These are phyloP conservation scores for Drosophila mulleri DNA, from an alignment of 2,888 invertebrate genomes.

Conservation along the genomic window DNA sequence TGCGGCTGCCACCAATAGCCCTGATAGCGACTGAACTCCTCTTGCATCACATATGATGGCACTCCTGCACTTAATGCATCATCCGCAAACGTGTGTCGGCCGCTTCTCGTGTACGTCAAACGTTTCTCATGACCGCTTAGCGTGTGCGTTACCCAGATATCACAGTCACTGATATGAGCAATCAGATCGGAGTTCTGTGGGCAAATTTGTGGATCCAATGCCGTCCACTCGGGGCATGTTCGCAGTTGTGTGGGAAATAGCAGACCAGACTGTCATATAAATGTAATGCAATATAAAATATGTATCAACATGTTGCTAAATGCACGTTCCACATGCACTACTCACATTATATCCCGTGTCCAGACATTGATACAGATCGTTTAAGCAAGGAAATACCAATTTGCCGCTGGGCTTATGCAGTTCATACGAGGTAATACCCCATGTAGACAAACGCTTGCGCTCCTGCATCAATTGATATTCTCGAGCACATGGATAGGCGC, in stretches of 20 bases:
- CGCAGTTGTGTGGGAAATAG: slow-evolving; percentile 89
- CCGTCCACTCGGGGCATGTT: slow-evolving; percentile 88
- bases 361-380: slow-evolving; percentile 93
- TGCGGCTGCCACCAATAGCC: slow-evolving; percentile 99
- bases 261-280: slow-evolving; percentile 85
- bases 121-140: slow-evolving; percentile 89
- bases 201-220: slow-evolving; percentile 91
- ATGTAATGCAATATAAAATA: not conserved
- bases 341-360: slow-evolving; percentile 90
- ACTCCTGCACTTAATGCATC: slow-evolving; percentile 96
- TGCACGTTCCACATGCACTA: slow-evolving; percentile 10
- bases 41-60: slow-evolving; percentile 99
- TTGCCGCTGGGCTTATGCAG: slow-evolving; percentile 92
- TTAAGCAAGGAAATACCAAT: slow-evolving; percentile 95
- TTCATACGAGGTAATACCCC: slow-evolving; percentile 98
- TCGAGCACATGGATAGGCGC: slow-evolving; percentile 88
- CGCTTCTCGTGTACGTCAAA: slow-evolving; percentile 89
- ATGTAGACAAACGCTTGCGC: slow-evolving; percentile 94
- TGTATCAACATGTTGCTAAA: not conserved
- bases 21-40: slow-evolving; percentile 98
- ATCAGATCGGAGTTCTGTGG: slow-evolving; percentile 89
- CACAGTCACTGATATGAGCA: slow-evolving; percentile 95
- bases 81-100: slow-evolving; percentile 89
- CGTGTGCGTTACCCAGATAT: slow-evolving; percentile 93
- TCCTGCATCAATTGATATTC: slow-evolving; percentile 97